Conservation (phyloP, 2,797 vertebrate genomes). For the Xenopus petersii region DNA sequence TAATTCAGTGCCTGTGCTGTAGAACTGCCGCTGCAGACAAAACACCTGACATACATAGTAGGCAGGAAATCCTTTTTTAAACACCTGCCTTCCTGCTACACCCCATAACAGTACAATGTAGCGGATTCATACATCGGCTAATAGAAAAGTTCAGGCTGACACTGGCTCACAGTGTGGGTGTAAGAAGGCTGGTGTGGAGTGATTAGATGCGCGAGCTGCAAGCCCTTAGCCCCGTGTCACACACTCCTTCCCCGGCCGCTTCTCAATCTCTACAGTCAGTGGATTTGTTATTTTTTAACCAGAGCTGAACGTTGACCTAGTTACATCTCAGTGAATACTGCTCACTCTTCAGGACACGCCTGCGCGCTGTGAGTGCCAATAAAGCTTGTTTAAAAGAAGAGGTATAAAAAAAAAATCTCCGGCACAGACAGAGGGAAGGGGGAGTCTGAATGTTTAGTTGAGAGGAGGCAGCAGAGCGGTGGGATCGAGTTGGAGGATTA, state of each 20-base stretch:
- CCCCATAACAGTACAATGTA: too few species aligned
- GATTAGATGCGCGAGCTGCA: background rate
- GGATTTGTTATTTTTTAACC: constrained; percentile 13
- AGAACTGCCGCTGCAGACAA: too few species aligned
- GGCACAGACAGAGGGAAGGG: background rate
- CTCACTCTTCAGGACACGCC: background rate
- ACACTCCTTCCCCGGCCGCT: background rate
- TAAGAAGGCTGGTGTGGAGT: too few species aligned
- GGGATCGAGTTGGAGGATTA: background rate
- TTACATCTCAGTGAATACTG: background rate
- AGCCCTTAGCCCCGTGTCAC: background rate
- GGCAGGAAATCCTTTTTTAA: too few species aligned
- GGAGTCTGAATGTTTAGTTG: background rate
- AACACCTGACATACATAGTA: too few species aligned
- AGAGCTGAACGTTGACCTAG: constrained; percentile 35
- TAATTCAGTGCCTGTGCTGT: too few species aligned
- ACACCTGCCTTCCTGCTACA: too few species aligned
- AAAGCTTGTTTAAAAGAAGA: constrained; percentile 20
- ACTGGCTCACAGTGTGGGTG: too few species aligned
- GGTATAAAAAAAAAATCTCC: constrained; percentile 3
- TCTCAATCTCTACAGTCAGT: background rate
- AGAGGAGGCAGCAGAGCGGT: background rate
- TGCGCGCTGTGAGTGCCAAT: constrained; percentile 14
- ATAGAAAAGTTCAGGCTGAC: too few species aligned
- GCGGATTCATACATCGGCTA: too few species aligned